Conservation (phyloP, 2,888 invertebrate genomes). For the Meiosimyza platycephala region DNA sequence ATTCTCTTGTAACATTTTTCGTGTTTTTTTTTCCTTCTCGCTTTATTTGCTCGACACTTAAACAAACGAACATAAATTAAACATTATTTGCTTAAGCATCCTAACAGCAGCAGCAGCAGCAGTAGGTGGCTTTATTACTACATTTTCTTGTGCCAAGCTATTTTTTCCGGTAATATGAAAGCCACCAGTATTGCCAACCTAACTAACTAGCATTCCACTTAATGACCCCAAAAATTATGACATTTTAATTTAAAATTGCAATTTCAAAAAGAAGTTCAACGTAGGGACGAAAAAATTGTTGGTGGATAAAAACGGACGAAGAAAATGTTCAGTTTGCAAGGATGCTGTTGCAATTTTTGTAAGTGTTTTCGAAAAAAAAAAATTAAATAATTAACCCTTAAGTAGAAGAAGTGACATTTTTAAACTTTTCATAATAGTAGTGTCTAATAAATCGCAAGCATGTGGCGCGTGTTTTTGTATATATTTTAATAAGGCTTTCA, state of each 20-base stretch:
- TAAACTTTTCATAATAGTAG: no score
- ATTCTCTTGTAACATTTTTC: neutral
- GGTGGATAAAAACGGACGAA: neutral
- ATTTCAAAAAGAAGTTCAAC: constrained; percentile 26
- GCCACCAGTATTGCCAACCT: constrained; percentile 33
- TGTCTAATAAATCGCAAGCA: no score
- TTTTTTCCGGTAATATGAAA: neutral
- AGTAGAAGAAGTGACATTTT: neutral
- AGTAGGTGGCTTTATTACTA: neutral
- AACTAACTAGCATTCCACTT: constrained; percentile 39
- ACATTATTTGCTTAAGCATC: constrained; percentile 43
- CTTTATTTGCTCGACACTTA: constrained; percentile 31
- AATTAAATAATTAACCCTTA: neutral
- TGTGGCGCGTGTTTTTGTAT: no score
- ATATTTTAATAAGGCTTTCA: no score
- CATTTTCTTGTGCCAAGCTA: neutral
- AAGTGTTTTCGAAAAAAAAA: neutral
- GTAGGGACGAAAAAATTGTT: neutral
- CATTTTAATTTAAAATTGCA: constrained; percentile 42
- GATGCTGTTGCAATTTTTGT: neutral
- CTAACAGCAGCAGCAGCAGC: neutral
- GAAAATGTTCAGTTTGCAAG: neutral
- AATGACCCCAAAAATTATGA: constrained; percentile 40
- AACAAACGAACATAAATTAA: constrained; percentile 45
- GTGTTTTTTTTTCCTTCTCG: neutral